phyloP scores from a whole-genome alignment of 2,888 invertebrate species.

The Caenorhabditis sp. region DNA sequence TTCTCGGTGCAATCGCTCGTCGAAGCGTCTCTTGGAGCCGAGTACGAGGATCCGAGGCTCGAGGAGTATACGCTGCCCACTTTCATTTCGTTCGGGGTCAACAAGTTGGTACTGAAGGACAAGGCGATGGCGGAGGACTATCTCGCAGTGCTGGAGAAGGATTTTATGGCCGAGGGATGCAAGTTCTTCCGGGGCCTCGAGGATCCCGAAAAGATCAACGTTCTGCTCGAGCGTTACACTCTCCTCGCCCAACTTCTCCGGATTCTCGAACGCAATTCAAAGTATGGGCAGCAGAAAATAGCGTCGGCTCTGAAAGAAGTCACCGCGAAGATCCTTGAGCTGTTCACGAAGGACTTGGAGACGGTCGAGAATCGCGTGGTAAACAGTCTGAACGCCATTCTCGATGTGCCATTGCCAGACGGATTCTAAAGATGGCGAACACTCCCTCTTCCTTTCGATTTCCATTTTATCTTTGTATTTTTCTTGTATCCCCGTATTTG shows the following conservation, averaged over 20 bases:
- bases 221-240: not conserved
- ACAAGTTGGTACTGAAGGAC: slow-evolving; percentile 32
- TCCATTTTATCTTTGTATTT: not conserved
- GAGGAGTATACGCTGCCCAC: slow-evolving; percentile 13
- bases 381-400: slow-evolving; percentile 21
- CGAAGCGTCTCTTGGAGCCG: not conserved
- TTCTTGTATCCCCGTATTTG: not conserved
- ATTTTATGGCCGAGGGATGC: not conserved
- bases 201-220: not conserved
- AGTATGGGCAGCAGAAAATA: slow-evolving; percentile 2
- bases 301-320: slow-evolving; percentile 7
- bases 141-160: not conserved
- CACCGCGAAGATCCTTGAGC: no score
- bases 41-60: slow-evolving; percentile 41
- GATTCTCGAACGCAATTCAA: slow-evolving; percentile 18
- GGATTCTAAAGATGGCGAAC: not conserved
- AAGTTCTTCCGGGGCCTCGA: not conserved
- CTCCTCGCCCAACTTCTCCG: slow-evolving; percentile 12
- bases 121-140: slow-evolving; percentile 8
- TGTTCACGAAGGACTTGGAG: slow-evolving; percentile 12
- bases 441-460: not conserved
- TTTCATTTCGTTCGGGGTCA: slow-evolving; percentile 20
- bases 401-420: slow-evolving; percentile 33
- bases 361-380: slow-evolving; percentile 17
- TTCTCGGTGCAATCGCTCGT: not conserved